phyloP scores from a whole-genome alignment of 2,797 vertebrate species.

The Chlorospingus semifuscus region DNA sequence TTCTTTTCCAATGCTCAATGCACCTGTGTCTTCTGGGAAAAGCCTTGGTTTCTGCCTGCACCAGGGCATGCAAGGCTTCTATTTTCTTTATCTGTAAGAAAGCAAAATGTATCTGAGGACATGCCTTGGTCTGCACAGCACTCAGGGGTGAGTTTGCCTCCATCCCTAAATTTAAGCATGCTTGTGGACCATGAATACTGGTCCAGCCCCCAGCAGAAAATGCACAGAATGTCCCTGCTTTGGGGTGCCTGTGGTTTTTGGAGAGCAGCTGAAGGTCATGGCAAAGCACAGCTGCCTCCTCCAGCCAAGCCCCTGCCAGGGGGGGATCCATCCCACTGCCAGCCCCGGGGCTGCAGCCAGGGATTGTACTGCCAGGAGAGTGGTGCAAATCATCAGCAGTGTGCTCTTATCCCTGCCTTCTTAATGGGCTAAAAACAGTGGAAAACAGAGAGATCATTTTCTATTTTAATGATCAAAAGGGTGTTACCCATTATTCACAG shows the following conservation, averaged over 20 bases:
- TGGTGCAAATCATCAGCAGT: neutral
- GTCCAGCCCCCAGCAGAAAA: neutral
- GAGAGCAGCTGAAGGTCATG: neutral
- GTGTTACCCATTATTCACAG: slow-evolving; percentile 9
- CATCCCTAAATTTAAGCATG: neutral
- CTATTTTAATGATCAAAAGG: neutral
- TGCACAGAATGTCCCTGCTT: neutral
- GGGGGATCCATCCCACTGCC: neutral
- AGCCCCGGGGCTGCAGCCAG: neutral
- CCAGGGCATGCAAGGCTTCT: neutral
- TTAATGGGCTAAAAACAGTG: neutral
- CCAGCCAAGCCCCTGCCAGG: neutral
- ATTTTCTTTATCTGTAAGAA: neutral
- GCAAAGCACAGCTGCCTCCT: neutral
- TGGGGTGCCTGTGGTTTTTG: neutral
- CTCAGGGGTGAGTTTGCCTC: neutral
- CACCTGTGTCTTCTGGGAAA: neutral
- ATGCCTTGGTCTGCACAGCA: neutral
- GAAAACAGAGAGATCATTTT: neutral
- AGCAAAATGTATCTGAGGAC: neutral
- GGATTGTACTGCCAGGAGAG: neutral
- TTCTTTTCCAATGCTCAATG: neutral
- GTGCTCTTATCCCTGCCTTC: neutral
- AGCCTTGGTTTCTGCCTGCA: neutral
- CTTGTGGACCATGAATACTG: fast-evolving